phyloP scores from a whole-genome alignment of 2,797 vertebrate genomes.

The Rhinoraja longicauda region DNA sequence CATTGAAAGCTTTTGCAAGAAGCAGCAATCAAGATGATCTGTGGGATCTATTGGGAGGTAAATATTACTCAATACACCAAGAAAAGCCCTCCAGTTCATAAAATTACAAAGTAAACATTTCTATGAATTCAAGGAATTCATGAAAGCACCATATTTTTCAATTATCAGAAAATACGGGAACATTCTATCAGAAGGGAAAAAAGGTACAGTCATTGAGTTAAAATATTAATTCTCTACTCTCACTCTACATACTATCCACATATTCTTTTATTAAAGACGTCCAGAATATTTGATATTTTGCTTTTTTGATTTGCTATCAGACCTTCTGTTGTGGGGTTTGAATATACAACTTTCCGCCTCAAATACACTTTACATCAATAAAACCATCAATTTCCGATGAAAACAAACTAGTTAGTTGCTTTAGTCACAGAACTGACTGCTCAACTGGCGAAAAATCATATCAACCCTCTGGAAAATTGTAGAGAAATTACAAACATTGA shows the following conservation, averaged over 20 bases:
- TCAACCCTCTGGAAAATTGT: neutral
- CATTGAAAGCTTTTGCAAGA: neutral
- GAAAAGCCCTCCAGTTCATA: neutral
- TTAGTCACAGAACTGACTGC: neutral
- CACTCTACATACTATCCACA: neutral
- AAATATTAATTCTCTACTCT: neutral
- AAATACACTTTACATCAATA: neutral
- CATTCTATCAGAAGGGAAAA: neutral
- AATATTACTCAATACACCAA: neutral
- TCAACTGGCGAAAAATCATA: neutral
- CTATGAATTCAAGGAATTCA: neutral
- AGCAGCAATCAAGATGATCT: neutral
- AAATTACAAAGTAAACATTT: neutral
- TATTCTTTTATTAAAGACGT: neutral
- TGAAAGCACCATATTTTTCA: neutral
- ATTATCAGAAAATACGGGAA: neutral
- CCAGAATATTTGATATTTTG: no score
- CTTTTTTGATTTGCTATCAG: no score
- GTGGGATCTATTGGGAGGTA: neutral
- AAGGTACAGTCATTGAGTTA: neutral
- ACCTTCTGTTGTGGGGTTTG: neutral
- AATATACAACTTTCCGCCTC: neutral
- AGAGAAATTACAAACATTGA: neutral
- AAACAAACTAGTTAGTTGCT: neutral
- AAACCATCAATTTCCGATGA: neutral